These are phyloP conservation scores for Leucopsar rothschildi DNA, from an alignment of 2,113 vertebrate species.

Conservation along the genomic window DNA sequence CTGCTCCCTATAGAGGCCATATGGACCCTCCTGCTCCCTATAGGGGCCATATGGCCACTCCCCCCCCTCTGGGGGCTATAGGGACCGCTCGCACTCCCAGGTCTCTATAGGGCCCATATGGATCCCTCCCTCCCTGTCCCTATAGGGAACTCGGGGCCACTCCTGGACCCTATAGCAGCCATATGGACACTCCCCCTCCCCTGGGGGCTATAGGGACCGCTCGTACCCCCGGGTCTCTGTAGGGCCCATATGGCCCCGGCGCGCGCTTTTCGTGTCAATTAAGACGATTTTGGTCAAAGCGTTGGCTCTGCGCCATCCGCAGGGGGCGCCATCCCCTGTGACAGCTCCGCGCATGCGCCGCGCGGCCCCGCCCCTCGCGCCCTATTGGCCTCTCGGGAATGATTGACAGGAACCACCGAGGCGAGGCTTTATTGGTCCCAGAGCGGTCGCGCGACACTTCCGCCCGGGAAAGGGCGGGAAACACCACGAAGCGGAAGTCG, in stretches of 20 bases:
- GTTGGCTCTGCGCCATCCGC: neutral
- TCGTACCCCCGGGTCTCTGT: too few relatives aligned
- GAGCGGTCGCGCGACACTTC: neutral
- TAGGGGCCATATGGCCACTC: too few relatives aligned
- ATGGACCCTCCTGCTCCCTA: neutral
- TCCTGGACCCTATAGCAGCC: too few relatives aligned
- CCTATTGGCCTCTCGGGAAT: neutral
- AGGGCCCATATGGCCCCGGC: neutral
- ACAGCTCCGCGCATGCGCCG: neutral
- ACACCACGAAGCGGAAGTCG: fast-evolving
- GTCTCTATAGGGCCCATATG: too few relatives aligned
- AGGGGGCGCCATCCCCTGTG: too few relatives aligned
- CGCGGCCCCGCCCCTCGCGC: too few relatives aligned
- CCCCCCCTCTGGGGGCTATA: too few relatives aligned
- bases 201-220: neutral
- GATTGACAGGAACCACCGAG: neutral
- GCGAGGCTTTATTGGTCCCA: neutral
- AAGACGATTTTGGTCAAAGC: neutral
- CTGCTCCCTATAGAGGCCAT: too few relatives aligned
- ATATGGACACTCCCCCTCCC: neutral
- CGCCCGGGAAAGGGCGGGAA: neutral
- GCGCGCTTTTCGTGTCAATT: neutral
- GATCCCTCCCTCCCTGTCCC: too few relatives aligned
- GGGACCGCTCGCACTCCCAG: too few relatives aligned
- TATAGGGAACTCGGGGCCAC: too few relatives aligned